These are phyloP conservation scores for Papilio protenor DNA, from an alignment of 2,888 invertebrate genomes.

Conservation along the genomic window DNA sequence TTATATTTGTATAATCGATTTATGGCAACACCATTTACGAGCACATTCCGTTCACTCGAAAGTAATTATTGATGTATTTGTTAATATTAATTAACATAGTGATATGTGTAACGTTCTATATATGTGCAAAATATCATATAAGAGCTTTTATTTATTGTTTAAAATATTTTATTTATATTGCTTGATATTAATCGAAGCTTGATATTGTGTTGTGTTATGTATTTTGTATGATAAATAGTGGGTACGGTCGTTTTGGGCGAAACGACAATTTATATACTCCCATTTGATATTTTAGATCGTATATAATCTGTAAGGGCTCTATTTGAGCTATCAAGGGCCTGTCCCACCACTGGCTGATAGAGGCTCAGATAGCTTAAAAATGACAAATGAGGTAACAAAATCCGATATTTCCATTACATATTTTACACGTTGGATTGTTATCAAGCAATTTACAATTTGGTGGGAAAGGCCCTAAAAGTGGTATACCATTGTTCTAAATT, in stretches of 20 bases:
- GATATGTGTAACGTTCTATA: conserved; percentile 57
- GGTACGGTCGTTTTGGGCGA: conserved; percentile 5
- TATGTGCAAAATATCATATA: conserved; percentile 38
- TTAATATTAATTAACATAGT: conserved; percentile 61
- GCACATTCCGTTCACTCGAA: conserved; percentile 81
- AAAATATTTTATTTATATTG: conserved; percentile 38
- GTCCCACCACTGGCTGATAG: too few species aligned
- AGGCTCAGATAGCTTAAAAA: too few species aligned
- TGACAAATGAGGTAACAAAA: too few species aligned
- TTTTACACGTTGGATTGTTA: too few species aligned
- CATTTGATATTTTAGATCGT: conserved; percentile 31
- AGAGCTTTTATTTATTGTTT: conserved; percentile 42
- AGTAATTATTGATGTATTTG: conserved; percentile 63
- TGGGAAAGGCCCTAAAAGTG: too few species aligned
- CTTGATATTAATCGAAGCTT: conserved; percentile 34
- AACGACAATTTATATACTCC: conserved; percentile 21
- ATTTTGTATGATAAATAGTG: conserved; percentile 28
- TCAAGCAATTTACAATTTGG: too few species aligned
- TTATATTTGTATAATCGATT: conserved; percentile 51
- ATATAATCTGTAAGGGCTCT: conserved; percentile 22
- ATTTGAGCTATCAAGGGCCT: not conserved
- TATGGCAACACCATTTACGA: conserved; percentile 70
- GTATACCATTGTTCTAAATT: not conserved
- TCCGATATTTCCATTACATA: too few species aligned
- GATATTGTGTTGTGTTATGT: conserved; percentile 34